These are phyloP conservation scores for Rafetus swinhoei DNA, from an alignment of 2,113 vertebrate genomes.

Conservation along the genomic window DNA sequence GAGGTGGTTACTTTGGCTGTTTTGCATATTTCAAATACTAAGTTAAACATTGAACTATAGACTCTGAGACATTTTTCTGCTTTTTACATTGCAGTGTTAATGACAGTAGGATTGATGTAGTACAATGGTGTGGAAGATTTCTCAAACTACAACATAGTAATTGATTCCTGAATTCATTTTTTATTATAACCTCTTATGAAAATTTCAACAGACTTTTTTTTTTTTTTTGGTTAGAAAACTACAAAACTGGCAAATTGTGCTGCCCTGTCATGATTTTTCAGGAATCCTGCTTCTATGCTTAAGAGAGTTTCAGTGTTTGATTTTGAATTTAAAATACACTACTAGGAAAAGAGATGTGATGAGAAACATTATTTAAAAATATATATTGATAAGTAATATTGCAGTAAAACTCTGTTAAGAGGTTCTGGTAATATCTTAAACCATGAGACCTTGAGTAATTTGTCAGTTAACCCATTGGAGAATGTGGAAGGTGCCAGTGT, in stretches of 20 bases:
- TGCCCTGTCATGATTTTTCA: background rate
- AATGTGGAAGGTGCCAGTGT: background rate
- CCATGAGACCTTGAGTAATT: background rate
- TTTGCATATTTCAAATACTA: background rate
- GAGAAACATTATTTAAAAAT: background rate
- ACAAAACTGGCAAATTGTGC: background rate
- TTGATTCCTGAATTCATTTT: background rate
- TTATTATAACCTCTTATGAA: background rate
- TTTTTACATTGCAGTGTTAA: background rate
- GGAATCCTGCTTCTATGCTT: too few species aligned
- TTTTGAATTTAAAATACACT: background rate
- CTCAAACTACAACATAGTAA: background rate
- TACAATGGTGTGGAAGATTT: background rate
- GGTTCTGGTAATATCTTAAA: background rate
- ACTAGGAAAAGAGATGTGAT: background rate
- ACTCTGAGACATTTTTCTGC: background rate
- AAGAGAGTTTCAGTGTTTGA: background rate
- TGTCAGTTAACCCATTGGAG: background rate
- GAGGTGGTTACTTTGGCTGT: constrained; percentile 81
- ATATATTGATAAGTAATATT: background rate
- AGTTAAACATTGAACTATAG: background rate
- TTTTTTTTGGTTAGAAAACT: background rate
- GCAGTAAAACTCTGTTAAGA: background rate
- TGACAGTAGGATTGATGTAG: background rate
- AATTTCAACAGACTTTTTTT: background rate